Evolutionary conservation across 2,113 vertebrate species (phyloP), one percentile per base, ranked within the genome.

Genomic region (Tragelaphus strepsiceros): DNA sequence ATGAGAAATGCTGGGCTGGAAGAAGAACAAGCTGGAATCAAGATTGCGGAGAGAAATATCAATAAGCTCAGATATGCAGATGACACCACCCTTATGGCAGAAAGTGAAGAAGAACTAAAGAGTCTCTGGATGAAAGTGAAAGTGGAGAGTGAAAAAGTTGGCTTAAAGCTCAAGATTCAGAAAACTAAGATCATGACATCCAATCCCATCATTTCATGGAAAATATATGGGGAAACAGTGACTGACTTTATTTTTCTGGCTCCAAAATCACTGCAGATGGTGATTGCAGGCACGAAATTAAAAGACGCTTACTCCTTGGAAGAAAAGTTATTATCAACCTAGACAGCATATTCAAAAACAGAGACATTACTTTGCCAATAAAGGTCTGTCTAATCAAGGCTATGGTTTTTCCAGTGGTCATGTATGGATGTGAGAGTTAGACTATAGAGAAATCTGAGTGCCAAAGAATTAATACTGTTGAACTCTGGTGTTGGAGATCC

Each of bases 11-110:
- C 32, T 67, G 32, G 16, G 2, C 16, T 67, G 4, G 64, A 67
- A 8, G 64, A 67, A 67, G 16, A 4, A n/a, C 4, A 67, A 67
- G 4, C 4, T 0, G 32, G 32, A n/a, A 10, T 67, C 16, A 67
- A n/a, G 17, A 67, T 19, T n/a, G 16, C 4, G 0, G 0, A 17
- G 32, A 19, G 16, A 67, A 35, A 67, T 67, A 67, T 67, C 32
- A 35, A 19, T 35, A 67, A 67, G 0, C 64, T 67, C 32, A 35
- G 17, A 67, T 67, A 67, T 21, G 8, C 32, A n/a, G 64, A 19
- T 19, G 4, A 67, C 4, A n/a, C 17, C 32, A n/a, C 8, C 64
- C 17, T 67, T 35, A 67, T 5, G 64, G 32, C 16, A 67, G 64
- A 67, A 67, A 67, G 8, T n/a, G 2, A n/a, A 67, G 64, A 67